phyloP scores from a whole-genome alignment of 2,113 vertebrate species.

The Perca flavescens region DNA sequence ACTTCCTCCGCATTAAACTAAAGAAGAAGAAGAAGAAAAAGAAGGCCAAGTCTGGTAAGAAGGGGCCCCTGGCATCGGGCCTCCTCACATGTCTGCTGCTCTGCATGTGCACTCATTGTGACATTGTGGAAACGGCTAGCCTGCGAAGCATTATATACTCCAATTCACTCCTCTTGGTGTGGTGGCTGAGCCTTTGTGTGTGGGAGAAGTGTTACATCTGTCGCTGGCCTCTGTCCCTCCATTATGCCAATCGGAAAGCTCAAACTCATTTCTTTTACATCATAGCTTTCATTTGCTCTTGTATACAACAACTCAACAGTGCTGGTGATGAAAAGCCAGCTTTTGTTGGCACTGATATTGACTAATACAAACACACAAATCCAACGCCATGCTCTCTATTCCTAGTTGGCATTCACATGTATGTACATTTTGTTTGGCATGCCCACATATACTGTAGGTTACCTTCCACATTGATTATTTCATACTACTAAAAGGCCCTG shows the following conservation, averaged over 20 bases:
- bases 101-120: slow-evolving; percentile 74
- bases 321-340: neutral
- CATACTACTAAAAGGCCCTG: slow-evolving; percentile 14
- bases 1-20: slow-evolving; percentile 90
- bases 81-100: slow-evolving; percentile 48
- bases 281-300: neutral
- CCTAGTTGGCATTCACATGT: slow-evolving; percentile 3
- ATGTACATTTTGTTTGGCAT: slow-evolving; percentile 31
- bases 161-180: slow-evolving; percentile 68
- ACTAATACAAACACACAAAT: slow-evolving; percentile 11
- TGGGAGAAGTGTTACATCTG: slow-evolving; percentile 63
- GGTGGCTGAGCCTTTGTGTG: slow-evolving; percentile 72
- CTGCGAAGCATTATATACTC: slow-evolving; percentile 60
- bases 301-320: neutral
- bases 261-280: slow-evolving; percentile 13
- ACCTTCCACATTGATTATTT: slow-evolving; percentile 36
- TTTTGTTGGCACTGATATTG: slow-evolving; percentile 4
- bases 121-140: slow-evolving; percentile 51
- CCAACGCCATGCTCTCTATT: neutral
- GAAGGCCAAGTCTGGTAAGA: slow-evolving; percentile 91
- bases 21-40: slow-evolving; percentile 96
- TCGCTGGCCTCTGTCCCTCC: slow-evolving; percentile 33
- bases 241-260: slow-evolving; percentile 27
- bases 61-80: slow-evolving; percentile 15
- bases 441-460: neutral